Base-by-base conservation (phyloP, 2,113 vertebrate species). In the Gila orcuttii region DNA sequence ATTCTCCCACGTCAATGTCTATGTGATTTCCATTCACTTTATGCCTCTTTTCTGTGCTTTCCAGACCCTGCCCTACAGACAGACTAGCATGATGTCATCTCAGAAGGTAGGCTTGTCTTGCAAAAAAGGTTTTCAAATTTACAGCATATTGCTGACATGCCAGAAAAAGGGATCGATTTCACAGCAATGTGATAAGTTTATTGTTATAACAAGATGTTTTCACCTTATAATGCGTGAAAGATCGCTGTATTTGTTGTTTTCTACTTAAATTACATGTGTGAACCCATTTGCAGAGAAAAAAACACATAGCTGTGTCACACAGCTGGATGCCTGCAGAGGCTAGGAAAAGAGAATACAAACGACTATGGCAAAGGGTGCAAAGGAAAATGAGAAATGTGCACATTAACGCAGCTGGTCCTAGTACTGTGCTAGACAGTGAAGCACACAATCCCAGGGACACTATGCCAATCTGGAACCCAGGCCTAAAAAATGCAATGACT, bases 281-380 rank as follows among this genome's bases (percentile, higher is more conserved):
- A 12, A 64, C 60, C 60, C 60, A 64, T 64, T 64, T 64, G 60
- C 60, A 64, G 60, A 64, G 60, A 62, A 62, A 25, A 64, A 64
- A 64, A 64, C n/a, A 28, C 60, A 64, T 1, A 64, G 10, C 60
- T 64, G 10, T 64, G 60, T 64, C 60, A 64, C 60, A 64, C 10
- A 64, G 0, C 11, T 64, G 60, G n/a, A 64, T 64, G n/a, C n/a
- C 60, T 25, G 60, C 60, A 64, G 60, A 64, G 28, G 60, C 60
- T 28, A 64, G 60, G 23, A 64, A 64, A 64, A 50, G 47, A 50
- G 47, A 50, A 50, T 50, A 50, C 4, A 15, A 50, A 4, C 12
- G 12, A 50, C 47, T 50, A 50, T 50, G 31, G 66, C 31, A 21
- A 2, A 69, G 66, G 66, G 66, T 69, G 31, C 31, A 69, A 69